A percentile compares a stretch with the other conserved stretches of the same genome.
Evolutionary conservation across 2,888 invertebrate genomes (phyloP).

Genomic region (Cerceris ruficornis): DNA sequence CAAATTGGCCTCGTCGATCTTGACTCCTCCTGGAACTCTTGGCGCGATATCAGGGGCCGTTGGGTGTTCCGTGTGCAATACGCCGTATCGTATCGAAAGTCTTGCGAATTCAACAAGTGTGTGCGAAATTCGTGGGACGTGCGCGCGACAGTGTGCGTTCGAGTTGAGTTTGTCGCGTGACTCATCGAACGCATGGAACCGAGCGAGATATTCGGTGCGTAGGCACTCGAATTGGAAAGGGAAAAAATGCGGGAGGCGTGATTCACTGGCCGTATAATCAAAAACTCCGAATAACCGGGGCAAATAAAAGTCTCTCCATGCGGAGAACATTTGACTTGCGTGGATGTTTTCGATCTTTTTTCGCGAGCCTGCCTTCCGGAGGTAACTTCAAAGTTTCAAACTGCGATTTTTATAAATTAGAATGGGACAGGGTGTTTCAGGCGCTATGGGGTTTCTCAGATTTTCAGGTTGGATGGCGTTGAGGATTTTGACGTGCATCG

Average conservation of each 20-base stretch:
- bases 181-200: constrained; percentile 31
- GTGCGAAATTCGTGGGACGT: constrained; percentile 10
- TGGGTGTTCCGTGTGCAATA: constrained; percentile 34
- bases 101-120: constrained; percentile 45
- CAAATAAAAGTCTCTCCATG: too few relatives aligned
- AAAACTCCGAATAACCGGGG: constrained; percentile 16
- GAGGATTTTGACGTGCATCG: too few relatives aligned
- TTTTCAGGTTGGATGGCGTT: too few relatives aligned
- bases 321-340: too few relatives aligned
- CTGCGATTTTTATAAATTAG: too few relatives aligned
- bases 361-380: neutral
- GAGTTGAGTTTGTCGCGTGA: constrained; percentile 21
- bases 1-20: neutral
- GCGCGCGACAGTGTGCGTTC: constrained; percentile 11
- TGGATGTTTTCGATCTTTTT: neutral
- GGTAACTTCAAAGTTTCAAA: too few relatives aligned
- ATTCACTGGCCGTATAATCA: constrained; percentile 48
- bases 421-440: too few relatives aligned
- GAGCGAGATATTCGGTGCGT: constrained; percentile 44
- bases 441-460: too few relatives aligned
- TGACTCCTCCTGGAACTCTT: constrained; percentile 31
- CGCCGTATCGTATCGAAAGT: constrained; percentile 28
- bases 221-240: constrained; percentile 30
- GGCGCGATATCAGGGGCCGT: constrained; percentile 12
- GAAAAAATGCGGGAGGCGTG: constrained; percentile 35